Evolutionary conservation across 2,888 invertebrate genomes (phyloP).

Genomic region (Agelastica alni): DNA sequence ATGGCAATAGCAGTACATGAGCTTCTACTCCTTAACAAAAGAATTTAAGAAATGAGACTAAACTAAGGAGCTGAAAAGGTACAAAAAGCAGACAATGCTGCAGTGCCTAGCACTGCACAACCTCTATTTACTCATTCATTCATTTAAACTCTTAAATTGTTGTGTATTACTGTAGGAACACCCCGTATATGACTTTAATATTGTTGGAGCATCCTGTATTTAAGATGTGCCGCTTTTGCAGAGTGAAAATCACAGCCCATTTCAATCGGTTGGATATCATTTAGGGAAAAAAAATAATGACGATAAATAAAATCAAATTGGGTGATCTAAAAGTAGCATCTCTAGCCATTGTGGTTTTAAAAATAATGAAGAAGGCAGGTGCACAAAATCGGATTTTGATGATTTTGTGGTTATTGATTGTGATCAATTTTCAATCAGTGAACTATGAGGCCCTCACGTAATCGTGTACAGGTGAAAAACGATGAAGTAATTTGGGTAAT

Average conservation of each 20-base stretch:
- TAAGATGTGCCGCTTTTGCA: no score
- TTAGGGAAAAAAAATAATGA: background rate
- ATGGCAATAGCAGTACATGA: no score
- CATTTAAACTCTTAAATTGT: no score
- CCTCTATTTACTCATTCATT: no score
- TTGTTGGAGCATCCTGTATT: no score
- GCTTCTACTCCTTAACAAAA: no score
- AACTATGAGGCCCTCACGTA: conserved; percentile 52
- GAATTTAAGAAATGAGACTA: no score
- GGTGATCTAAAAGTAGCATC: conserved; percentile 12
- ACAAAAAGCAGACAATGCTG: no score
- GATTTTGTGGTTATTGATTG: conserved; percentile 31
- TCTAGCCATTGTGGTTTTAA: conserved; percentile 16
- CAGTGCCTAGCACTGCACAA: no score
- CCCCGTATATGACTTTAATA: no score
- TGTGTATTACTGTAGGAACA: no score
- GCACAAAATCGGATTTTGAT: conserved; percentile 15
- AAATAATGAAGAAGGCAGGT: conserved; percentile 18
- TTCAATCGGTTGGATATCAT: background rate
- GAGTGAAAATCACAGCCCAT: background rate
- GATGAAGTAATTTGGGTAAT: conserved; percentile 17
- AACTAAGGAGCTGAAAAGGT: no score
- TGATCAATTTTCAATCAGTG: conserved; percentile 41
- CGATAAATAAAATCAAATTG: background rate
- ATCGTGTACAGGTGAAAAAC: conserved; percentile 44